phyloP scores from a whole-genome alignment of 2,113 vertebrate genomes.

The Pelusios castaneus region DNA sequence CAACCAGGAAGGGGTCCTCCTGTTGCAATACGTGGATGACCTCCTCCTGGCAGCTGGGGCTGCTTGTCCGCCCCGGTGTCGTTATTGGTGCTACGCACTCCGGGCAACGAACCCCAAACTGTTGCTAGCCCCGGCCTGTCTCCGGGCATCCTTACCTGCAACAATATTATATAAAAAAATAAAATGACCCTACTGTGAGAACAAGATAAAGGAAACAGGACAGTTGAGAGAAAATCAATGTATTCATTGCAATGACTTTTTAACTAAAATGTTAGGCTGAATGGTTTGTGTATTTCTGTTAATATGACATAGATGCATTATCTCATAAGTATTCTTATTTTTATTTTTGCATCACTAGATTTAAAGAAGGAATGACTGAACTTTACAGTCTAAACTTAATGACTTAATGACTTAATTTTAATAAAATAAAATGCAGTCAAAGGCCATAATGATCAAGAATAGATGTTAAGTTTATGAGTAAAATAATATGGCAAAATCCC shows the following conservation, averaged over 20 bases:
- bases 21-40: no score
- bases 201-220: constrained; percentile 20
- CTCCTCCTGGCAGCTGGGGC: no score
- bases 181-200: background rate
- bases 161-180: no score
- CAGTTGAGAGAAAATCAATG: constrained; percentile 27
- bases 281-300: constrained; percentile 33
- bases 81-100: no score
- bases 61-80: no score
- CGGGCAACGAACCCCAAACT: no score
- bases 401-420: background rate
- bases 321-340: background rate
- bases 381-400: constrained; percentile 54
- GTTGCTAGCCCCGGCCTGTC: no score
- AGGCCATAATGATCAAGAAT: constrained; percentile 41
- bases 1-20: no score
- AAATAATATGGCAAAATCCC: constrained; percentile 37
- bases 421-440: constrained; percentile 38
- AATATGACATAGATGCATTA: constrained; percentile 39
- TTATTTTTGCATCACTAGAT: constrained; percentile 12
- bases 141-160: no score
- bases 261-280: constrained; percentile 8
- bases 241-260: constrained; percentile 20
- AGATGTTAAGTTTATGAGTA: constrained; percentile 27
- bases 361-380: constrained; percentile 20